phyloP scores from a whole-genome alignment of 2,113 vertebrate species.

The Scolopax mira region DNA sequence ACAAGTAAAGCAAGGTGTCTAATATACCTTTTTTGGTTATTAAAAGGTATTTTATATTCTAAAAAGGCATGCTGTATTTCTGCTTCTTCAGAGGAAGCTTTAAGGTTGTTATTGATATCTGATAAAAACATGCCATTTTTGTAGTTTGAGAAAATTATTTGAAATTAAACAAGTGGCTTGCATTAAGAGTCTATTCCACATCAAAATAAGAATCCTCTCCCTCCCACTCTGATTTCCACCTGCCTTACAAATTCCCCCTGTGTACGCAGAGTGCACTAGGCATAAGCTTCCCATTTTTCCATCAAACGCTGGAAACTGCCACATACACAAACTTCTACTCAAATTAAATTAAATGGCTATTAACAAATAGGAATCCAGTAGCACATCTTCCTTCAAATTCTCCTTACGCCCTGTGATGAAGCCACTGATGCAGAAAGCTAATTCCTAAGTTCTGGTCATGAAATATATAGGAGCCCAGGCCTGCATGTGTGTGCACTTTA shows the following conservation, averaged over 20 bases:
- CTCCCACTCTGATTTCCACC: not conserved
- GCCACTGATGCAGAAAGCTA: not conserved
- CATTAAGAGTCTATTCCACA: not conserved
- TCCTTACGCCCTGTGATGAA: not conserved
- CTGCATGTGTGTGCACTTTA: not conserved
- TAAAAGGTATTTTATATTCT: not conserved
- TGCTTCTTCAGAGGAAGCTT: not conserved
- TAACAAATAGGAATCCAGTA: not conserved
- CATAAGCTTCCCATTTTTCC: not conserved
- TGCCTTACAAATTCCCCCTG: not conserved
- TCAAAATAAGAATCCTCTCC: not conserved
- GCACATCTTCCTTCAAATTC: not conserved
- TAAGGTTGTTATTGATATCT: not conserved
- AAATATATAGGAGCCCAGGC: slow-evolving; percentile 34
- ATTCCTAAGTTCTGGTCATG: not conserved
- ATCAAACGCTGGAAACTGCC: not conserved
- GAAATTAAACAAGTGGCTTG: not conserved
- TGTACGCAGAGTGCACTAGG: fast-evolving
- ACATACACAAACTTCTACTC: not conserved
- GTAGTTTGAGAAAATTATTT: not conserved
- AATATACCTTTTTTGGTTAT: not conserved
- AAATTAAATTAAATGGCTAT: not conserved
- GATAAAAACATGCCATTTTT: not conserved
- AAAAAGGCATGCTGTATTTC: not conserved
- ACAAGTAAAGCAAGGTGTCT: not conserved